Percentiles rank a stretch among this genome's conserved stretches.
These are phyloP conservation scores for Zaprionus ghesquierei DNA, from an alignment of 1,140 invertebrate genomes.

Conservation along the genomic window DNA sequence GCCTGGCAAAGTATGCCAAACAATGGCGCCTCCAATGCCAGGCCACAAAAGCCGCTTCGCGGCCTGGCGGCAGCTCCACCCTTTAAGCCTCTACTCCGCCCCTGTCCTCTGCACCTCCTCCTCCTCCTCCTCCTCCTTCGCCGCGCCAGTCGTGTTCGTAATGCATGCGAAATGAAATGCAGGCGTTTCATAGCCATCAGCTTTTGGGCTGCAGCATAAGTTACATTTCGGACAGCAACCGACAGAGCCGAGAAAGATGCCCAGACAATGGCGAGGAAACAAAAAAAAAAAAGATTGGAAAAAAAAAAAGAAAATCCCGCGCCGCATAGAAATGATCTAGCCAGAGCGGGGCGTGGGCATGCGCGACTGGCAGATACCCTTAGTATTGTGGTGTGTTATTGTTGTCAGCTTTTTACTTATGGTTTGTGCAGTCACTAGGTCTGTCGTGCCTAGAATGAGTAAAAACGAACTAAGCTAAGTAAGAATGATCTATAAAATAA, in stretches of 20 bases:
- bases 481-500: too few relatives aligned
- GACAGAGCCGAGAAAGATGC: slow-evolving; percentile 21
- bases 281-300: slow-evolving; percentile 45
- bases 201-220: slow-evolving; percentile 64
- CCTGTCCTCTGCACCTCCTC: neutral
- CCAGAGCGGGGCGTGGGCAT: neutral
- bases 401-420: neutral
- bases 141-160: too few relatives aligned
- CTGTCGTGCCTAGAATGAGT: neutral
- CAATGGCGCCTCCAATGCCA: slow-evolving; percentile 75
- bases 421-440: neutral
- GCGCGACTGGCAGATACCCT: slow-evolving; percentile 4
- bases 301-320: too few relatives aligned
- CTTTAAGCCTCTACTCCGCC: neutral
- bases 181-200: slow-evolving; percentile 66
- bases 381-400: neutral
- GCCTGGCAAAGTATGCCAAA: slow-evolving; percentile 69
- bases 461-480: neutral
- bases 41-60: slow-evolving; percentile 42
- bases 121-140: neutral
- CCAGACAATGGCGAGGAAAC: slow-evolving; percentile 49
- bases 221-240: slow-evolving; percentile 54
- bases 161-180: slow-evolving; percentile 50
- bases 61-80: neutral
- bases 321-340: slow-evolving; percentile 1